Evolutionary conservation across 2,113 vertebrate genomes (phyloP), one percentile per base, ranked within the genome.

Genomic region (Pleuronectes platessa): DNA sequence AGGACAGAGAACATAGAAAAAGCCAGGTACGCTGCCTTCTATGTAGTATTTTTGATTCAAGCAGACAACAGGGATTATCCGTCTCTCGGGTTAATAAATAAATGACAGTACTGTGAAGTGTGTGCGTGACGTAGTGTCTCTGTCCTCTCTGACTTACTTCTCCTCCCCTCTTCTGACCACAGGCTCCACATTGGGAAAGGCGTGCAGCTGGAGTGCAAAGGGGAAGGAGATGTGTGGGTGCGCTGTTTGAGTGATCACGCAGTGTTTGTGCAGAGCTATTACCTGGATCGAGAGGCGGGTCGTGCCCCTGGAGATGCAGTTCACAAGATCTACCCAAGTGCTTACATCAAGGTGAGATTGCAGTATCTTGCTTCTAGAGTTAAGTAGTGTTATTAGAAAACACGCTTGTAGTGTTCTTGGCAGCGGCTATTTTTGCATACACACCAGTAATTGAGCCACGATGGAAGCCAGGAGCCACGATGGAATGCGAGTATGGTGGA

Each of bases 171-270:
- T 21, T 58, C 11, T 66, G 40, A 47, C 31, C 2, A 72, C 24
- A 99, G 97, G 90, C 96, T 99, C 67, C 97, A 99, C 90, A 99
- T 99, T 84, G 98, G 98, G 18, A 99, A 99, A 91, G 98, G 98
- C 5, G 97, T 99, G 60, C 98, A 99, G 93, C 71, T 99, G 92
- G 98, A 99, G 87, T 98, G 97, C 87, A 98, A 98, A 92, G 98
- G 97, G 5, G 97, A 99, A 94, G 98, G 98, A 5, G 97, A 99
- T 0, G 98, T 99, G 35, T 99, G 98, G 98, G 98, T 99, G 54
- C 93, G 97, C 61, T 99, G 98, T 92, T 93, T 99, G 79, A 99
- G 97, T 0, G 98, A 99, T 86, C 98, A 99, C 0, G 98, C 98
- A 0, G 98, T 99, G 79, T 99, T 99, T 47, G 98, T 99, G 14